These are phyloP conservation scores for Galaxea fascicularis DNA, from an alignment of 92 coral and sea anemone species.

Conservation along the genomic window DNA sequence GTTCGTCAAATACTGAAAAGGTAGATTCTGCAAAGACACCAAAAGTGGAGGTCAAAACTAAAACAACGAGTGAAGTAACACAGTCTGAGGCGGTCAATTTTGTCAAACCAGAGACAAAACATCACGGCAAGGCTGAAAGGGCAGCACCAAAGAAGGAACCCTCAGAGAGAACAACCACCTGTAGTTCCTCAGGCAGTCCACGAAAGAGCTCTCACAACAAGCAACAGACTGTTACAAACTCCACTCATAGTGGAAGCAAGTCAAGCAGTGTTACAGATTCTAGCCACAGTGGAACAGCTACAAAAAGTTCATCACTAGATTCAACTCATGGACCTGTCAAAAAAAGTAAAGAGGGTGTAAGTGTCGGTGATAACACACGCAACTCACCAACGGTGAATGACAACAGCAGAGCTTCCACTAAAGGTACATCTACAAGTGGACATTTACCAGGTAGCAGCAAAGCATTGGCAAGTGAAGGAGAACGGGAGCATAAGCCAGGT, in stretches of 20 bases:
- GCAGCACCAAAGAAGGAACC: constrained; percentile 27
- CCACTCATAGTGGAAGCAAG: constrained; percentile 1
- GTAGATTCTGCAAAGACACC: constrained; percentile 48
- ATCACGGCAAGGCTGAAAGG: constrained; percentile 46
- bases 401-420: constrained; percentile 46
- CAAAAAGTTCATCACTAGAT: constrained; percentile 17
- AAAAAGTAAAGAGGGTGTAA: constrained; percentile 51
- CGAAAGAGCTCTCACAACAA: constrained; percentile 44
- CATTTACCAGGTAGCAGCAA: constrained; percentile 53
- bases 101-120: constrained; percentile 31
- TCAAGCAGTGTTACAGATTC: constrained; percentile 37
- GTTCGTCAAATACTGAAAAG: constrained; percentile 30
- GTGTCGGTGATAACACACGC: constrained; percentile 32
- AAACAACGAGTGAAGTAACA: constrained; percentile 48
- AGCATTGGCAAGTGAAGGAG: constrained; percentile 54
- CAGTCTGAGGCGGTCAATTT: constrained; percentile 53
- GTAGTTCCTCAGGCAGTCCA: constrained; percentile 38
- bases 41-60: constrained; percentile 55
- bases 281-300: not conserved
- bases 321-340: constrained; percentile 8
- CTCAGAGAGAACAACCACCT: not conserved
- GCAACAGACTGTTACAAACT: constrained; percentile 5
- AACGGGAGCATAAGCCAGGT: constrained; percentile 79
- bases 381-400: constrained; percentile 7
- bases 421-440: constrained; percentile 46